Percentiles rank a stretch among this genome's conserved stretches.
phyloP scores from a whole-genome alignment of 2,797 vertebrate species.

The Argentina silus region DNA sequence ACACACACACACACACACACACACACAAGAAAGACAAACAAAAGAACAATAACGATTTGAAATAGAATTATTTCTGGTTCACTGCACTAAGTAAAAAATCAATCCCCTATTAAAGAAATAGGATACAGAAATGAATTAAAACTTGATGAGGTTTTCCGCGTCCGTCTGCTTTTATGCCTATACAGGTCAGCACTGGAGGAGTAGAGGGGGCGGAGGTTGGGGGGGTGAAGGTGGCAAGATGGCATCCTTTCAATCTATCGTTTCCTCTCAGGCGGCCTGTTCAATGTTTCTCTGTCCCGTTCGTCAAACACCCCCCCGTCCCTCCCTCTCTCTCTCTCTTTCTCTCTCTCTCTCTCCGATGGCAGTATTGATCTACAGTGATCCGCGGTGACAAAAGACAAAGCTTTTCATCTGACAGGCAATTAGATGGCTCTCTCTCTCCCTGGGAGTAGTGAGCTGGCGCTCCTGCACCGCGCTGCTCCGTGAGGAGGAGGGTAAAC shows the following conservation, averaged over 20 bases:
- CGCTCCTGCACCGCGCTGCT: not conserved
- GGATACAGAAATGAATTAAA: conserved; percentile 82
- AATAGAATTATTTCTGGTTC: conserved; percentile 81
- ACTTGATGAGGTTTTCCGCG: conserved; percentile 81
- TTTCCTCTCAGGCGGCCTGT: conserved; percentile 53
- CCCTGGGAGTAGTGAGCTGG: not conserved
- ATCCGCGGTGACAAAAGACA: conserved; percentile 71
- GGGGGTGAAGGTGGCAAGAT: conserved; percentile 33
- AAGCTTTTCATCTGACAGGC: conserved; percentile 75
- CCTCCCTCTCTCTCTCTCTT: conserved; percentile 20
- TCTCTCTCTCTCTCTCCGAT: conserved; percentile 38
- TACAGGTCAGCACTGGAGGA: conserved; percentile 34
- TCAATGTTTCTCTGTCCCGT: conserved; percentile 29
- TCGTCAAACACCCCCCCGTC: not conserved
- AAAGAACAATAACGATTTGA: conserved; percentile 72
- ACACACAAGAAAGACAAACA: conserved; percentile 46
- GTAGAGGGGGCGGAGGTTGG: not conserved
- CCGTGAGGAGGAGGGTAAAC: conserved; percentile 11
- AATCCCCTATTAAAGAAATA: conserved; percentile 81
- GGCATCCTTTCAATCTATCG: conserved; percentile 54
- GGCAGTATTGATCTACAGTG: conserved; percentile 66
- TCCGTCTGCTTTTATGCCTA: conserved; percentile 62
- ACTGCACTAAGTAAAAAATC: conserved; percentile 79
- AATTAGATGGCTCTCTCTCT: conserved; percentile 61
- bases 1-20: conserved; percentile 13